Evolutionary conservation across 1,140 invertebrate genomes (phyloP).

Genomic region (Pseudomyrmex pallidus): DNA sequence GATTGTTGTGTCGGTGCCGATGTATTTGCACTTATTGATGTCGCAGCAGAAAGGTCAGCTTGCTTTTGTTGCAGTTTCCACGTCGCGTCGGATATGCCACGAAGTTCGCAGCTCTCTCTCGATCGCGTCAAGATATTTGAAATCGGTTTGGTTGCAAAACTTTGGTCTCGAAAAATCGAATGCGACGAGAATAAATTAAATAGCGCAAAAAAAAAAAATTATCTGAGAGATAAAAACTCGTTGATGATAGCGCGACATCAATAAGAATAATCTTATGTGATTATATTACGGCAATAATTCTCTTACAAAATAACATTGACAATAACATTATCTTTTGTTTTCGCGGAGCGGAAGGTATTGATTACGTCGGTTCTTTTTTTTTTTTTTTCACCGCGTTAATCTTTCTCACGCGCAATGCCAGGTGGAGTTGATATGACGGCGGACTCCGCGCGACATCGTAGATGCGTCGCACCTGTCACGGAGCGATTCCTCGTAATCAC

Average conservation of each 20-base stretch:
- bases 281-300: too few species aligned
- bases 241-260: too few species aligned
- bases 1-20: conserved; percentile 39
- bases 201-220: too few species aligned
- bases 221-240: too few species aligned
- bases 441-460: conserved; percentile 21
- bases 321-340: conserved; percentile 8
- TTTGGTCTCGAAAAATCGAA: too few species aligned
- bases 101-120: too few species aligned
- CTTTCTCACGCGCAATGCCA: conserved; percentile 39
- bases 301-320: background rate
- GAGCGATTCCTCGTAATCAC: conserved; percentile 66
- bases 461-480: conserved; percentile 62
- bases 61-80: conserved; percentile 22
- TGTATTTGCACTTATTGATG: conserved; percentile 43
- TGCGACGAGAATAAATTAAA: too few species aligned
- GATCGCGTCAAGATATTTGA: too few species aligned
- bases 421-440: conserved; percentile 33
- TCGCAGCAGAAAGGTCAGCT: conserved; percentile 28
- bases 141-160: too few species aligned
- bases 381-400: conserved; percentile 21
- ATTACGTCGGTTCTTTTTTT: background rate
- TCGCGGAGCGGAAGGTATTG: background rate
- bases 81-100: background rate
- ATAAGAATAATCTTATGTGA: too few species aligned